These are phyloP conservation scores for Hormaphis cornu DNA, from an alignment of 1,140 invertebrate species.

Conservation along the genomic window DNA sequence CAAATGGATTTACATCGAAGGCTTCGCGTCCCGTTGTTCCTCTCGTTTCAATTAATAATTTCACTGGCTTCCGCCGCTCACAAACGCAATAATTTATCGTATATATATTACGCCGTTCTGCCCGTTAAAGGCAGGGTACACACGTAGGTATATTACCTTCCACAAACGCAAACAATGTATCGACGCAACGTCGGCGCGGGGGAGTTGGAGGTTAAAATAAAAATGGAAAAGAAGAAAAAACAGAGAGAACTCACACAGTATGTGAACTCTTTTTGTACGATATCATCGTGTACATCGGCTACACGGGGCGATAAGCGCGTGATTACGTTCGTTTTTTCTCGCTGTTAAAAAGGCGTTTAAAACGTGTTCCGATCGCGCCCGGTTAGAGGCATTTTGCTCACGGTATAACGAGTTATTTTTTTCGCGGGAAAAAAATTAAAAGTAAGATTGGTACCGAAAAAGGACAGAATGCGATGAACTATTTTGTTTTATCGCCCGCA, in stretches of 20 bases:
- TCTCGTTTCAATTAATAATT: constrained; percentile 32
- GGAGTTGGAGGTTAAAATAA: too few relatives aligned
- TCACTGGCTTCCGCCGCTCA: constrained; percentile 27
- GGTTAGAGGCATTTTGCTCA: too few relatives aligned
- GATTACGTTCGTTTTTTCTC: background rate
- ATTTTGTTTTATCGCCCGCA: too few relatives aligned
- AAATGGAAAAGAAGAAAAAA: background rate
- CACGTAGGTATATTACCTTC: background rate
- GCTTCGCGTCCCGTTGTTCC: constrained; percentile 29
- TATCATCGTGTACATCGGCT: too few relatives aligned
- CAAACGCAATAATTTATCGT: constrained; percentile 30
- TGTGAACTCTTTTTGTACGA: too few relatives aligned
- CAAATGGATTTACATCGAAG: constrained; percentile 22
- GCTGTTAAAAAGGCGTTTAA: too few relatives aligned
- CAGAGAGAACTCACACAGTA: background rate
- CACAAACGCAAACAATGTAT: too few relatives aligned
- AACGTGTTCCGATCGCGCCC: too few relatives aligned
- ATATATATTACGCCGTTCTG: background rate
- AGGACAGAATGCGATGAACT: too few relatives aligned
- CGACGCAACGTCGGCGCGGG: background rate
- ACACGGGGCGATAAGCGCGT: background rate
- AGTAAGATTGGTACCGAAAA: too few relatives aligned
- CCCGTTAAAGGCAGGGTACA: background rate
- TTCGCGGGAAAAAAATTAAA: too few relatives aligned
- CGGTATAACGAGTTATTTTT: too few relatives aligned